Base-by-base conservation (phyloP, 2,888 invertebrate species). In the Oxyscelio sp. region DNA sequence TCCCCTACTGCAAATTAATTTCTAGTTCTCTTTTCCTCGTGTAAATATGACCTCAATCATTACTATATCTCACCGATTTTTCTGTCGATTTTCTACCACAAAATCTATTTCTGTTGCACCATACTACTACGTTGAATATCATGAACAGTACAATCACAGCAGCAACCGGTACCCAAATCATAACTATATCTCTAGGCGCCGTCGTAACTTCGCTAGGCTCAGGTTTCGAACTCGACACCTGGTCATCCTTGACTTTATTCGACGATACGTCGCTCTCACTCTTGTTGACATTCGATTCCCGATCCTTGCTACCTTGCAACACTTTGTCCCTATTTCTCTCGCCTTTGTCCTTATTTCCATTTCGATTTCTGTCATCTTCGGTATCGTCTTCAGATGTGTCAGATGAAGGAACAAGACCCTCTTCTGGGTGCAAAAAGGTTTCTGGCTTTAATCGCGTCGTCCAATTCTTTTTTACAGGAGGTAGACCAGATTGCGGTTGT, bases 21-120 rank as follows among this genome's bases (percentile, higher is more conserved):
- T n/a, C n/a, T n/a, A n/a, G n/a, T n/a, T n/a, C n/a, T n/a, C n/a
- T n/a, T n/a, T n/a, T n/a, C n/a, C n/a, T n/a, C n/a, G n/a, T n/a
- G n/a, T n/a, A n/a, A n/a, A n/a, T n/a, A n/a, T n/a, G n/a, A n/a
- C n/a, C n/a, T n/a, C n/a, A n/a, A n/a, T n/a, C n/a, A n/a, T n/a
- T n/a, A n/a, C n/a, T 6, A 63, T 19, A 40, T 34, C 94, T 95
- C 90, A 97, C 97, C 96, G 97, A 96, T 90, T 97, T 97, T 89
- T 97, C 97, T 92, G 97, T 97, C 31, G 95, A 95, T 90, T 96
- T 96, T 50, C 95, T 95, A 43, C 95, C 93, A 89, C 96, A 96
- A 80, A 97, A 96, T 90, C 96, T 97, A 91, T 96, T 96, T 88
- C 97, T 96, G 87, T 97, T 96, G 73, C 97, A 95, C 89, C 97